Base-by-base conservation (phyloP, 2,113 vertebrate species). In the Ariopsis seemanni region DNA sequence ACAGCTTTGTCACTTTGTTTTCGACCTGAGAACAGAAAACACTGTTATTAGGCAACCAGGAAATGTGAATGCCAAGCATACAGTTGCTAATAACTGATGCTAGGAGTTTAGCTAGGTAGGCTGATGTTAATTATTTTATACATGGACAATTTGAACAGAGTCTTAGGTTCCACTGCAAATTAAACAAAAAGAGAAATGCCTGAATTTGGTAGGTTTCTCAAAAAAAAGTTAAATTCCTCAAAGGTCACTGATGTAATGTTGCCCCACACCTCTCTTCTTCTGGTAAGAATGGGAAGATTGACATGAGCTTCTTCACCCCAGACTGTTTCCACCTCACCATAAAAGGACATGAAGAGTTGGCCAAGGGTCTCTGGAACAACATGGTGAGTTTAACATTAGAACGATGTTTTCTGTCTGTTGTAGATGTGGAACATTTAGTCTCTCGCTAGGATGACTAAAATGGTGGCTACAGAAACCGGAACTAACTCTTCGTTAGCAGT, bases 241-340 rank as follows among this genome's bases (percentile, higher is more conserved):
- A 11, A 50, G 50, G 42, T 50, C 9, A 25, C 20, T 60, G 18
- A 60, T 83, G 42, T 75, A 18, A 52, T 3, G 10, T 69, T 60
- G 25, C 17, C 52, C 84, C n/a, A 53, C 20, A 30, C 1, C 9
- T 50, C 48, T 84, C 82, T 22, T 88, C 25, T 91, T 53, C 80
- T 55, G 7, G 20, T 82, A 90, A 96, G 96, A 93, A 89, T 2
- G 96, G 96, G 77, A 94, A 91, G 86, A 92, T 96, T 50, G 96
- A 96, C 84, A 94, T 93, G 93, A 94, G 92, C 90, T 96, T 95
- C 93, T 96, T 96, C 90, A 94, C 94, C 25, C 95, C 94, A 1
- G 95, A 96, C 93, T 96, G 96, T 87, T 96, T 96, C 92, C 96
- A 96, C 91, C 95, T 96, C 90, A 95, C 94, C 88, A 94, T 96